Conservation (phyloP, 2,888 invertebrate genomes). For the Parnassius smintheus region DNA sequence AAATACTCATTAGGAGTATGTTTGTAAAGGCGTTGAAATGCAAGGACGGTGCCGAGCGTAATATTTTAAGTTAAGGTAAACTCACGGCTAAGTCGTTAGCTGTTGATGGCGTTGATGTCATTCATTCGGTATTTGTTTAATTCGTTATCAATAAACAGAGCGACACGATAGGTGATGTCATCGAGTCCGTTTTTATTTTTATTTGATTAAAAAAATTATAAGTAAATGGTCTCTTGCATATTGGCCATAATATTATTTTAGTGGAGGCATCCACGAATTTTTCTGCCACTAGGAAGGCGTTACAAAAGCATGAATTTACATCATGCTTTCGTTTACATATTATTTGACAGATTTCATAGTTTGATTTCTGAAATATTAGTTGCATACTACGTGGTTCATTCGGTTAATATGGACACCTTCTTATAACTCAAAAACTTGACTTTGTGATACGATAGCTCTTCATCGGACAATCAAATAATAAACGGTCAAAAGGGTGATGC, state of each 20-base stretch:
- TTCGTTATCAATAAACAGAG: constrained; percentile 14
- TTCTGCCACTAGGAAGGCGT: no score
- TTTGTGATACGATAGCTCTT: no score
- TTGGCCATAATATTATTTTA: not conserved
- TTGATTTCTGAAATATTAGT: no score
- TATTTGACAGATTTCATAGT: no score
- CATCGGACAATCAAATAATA: no score
- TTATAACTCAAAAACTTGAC: no score
- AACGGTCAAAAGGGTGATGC: no score
- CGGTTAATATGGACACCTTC: no score
- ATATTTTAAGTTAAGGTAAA: constrained; percentile 8
- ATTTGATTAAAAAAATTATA: not conserved
- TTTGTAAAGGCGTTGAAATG: not conserved
- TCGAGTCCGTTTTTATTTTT: not conserved
- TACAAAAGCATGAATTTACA: no score
- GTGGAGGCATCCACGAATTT: no score
- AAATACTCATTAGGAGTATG: not conserved
- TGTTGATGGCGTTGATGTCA: constrained; percentile 13
- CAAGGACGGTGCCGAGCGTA: not conserved
- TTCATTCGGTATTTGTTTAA: constrained; percentile 16
- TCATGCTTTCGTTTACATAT: no score
- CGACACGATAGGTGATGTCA: constrained; percentile 9
- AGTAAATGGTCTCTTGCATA: not conserved
- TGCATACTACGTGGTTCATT: no score
- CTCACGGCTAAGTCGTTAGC: not conserved